phyloP scores from a whole-genome alignment of 64 coral and sea anemone species.

The Trachythela sp. region DNA sequence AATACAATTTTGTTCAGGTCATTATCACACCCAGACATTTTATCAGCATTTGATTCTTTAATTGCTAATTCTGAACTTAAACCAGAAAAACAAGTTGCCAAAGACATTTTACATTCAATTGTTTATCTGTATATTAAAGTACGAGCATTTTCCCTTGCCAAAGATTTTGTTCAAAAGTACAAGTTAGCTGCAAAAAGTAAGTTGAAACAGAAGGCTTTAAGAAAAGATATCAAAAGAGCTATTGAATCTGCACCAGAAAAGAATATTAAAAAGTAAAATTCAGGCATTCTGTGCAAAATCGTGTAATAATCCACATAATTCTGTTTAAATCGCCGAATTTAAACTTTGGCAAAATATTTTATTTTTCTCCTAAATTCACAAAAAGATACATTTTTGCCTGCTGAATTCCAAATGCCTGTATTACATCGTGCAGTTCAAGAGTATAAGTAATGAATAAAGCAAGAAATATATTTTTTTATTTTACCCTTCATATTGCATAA shows the following conservation, averaged over 20 bases:
- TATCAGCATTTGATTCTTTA: not conserved
- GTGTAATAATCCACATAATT: too few species aligned
- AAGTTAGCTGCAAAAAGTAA: conserved; percentile 9
- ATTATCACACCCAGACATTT: not conserved
- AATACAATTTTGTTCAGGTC: not conserved
- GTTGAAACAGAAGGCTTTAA: not conserved
- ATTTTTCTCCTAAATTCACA: too few species aligned
- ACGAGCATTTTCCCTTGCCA: conserved; percentile 1
- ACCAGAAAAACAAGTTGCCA: conserved; percentile 2
- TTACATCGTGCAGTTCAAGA: too few species aligned
- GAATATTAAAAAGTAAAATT: not conserved
- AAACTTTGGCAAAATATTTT: too few species aligned
- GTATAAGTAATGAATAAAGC: too few species aligned
- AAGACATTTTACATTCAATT: not conserved
- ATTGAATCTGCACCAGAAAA: not conserved
- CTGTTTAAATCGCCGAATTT: too few species aligned
- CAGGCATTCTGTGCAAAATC: not conserved
- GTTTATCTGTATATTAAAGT: not conserved
- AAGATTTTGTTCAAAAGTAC: not conserved
- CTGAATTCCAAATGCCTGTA: too few species aligned
- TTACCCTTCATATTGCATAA: too few species aligned
- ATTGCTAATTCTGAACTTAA: not conserved
- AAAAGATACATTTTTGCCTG: too few species aligned
- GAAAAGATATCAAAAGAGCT: not conserved
- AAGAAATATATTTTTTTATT: too few species aligned